A percentile compares a stretch with the other conserved stretches of the same genome.
Evolutionary conservation across 1,140 invertebrate genomes (phyloP).

Genomic region (Dreissena rostriformis): DNA sequence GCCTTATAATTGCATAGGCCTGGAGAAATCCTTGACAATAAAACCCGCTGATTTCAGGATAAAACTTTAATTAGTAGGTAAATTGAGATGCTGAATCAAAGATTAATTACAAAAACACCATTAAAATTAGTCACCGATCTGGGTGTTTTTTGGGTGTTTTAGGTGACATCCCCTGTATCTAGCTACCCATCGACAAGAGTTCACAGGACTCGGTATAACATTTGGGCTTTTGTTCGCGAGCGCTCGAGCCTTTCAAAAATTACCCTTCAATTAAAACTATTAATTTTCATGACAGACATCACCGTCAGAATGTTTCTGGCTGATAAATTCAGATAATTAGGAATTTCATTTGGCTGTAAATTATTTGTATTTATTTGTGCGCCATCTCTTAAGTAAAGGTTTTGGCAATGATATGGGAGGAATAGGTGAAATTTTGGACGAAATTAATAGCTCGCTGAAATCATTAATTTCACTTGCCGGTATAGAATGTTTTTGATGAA

Average conservation of each 20-base stretch:
- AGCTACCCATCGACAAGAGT: conserved; percentile 26
- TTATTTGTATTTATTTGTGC: conserved; percentile 17
- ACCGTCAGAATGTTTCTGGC: conserved; percentile 23
- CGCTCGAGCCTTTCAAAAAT: conserved; percentile 35
- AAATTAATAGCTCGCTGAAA: no score
- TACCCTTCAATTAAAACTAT: conserved; percentile 58
- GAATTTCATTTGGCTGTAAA: conserved; percentile 33
- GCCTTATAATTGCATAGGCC: not conserved
- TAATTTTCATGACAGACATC: conserved; percentile 42
- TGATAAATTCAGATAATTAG: conserved; percentile 47
- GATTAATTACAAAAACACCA: conserved; percentile 32
- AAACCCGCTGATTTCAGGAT: conserved; percentile 41
- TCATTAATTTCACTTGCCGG: no score
- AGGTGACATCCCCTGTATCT: conserved; percentile 30
- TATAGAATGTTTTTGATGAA: no score
- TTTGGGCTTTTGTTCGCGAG: conserved; percentile 24
- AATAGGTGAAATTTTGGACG: no score
- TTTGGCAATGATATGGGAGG: no score
- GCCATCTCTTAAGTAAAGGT: no score
- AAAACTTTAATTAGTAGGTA: conserved; percentile 50
- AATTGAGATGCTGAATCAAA: conserved; percentile 28
- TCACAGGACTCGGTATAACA: conserved; percentile 19
- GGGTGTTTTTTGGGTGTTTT: not conserved
- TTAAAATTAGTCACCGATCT: conserved; percentile 40
- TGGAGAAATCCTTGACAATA: not conserved